phyloP scores from a whole-genome alignment of 2,113 vertebrate species.

The Muntiacus reevesi region DNA sequence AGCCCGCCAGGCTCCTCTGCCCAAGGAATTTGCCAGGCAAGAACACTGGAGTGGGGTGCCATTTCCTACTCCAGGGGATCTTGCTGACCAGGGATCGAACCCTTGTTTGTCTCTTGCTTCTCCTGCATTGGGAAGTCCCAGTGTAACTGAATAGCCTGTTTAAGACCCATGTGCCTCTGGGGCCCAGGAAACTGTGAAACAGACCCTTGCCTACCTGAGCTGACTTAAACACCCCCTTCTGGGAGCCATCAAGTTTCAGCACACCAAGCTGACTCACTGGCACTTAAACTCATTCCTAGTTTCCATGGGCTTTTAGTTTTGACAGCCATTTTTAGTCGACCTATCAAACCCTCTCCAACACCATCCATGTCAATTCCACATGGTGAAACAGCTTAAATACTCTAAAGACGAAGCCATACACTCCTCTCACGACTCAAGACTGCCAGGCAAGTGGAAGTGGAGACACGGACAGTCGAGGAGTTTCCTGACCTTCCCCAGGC shows the following conservation, averaged over 20 bases:
- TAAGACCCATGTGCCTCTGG: background rate
- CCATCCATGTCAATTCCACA: background rate
- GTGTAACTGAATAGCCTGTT: background rate
- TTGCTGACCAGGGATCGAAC: background rate
- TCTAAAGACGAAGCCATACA: background rate
- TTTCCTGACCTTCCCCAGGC: background rate
- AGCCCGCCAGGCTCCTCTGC: background rate
- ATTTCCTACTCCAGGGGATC: background rate
- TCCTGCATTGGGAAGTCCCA: background rate
- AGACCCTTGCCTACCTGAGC: background rate
- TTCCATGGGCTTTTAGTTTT: background rate
- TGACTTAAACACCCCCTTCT: background rate
- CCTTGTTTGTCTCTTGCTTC: background rate
- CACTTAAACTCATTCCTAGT: background rate
- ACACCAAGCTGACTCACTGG: background rate
- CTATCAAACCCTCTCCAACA: background rate
- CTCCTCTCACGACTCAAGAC: background rate
- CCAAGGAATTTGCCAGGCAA: background rate
- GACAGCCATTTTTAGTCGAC: background rate
- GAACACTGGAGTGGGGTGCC: background rate
- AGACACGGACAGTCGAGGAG: background rate
- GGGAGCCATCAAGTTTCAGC: background rate
- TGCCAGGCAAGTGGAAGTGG: background rate
- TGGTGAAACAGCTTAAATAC: background rate
- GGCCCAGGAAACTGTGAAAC: background rate